phyloP scores from a whole-genome alignment of 2,113 vertebrate species.

The Oncorhynchus masou region DNA sequence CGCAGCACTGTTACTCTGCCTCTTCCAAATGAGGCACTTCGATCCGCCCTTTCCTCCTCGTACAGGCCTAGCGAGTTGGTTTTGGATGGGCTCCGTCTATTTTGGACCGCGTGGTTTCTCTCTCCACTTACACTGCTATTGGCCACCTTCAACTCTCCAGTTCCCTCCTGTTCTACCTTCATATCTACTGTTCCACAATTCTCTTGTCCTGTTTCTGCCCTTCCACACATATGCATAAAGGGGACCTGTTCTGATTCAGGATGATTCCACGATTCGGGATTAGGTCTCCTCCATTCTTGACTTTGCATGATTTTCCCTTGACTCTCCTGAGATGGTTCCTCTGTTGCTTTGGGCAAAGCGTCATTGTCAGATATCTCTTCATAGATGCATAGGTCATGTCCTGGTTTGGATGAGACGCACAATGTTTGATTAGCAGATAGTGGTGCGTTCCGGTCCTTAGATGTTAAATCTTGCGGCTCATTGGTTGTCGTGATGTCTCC shows the following conservation, averaged over 20 bases:
- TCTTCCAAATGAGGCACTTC: conserved; percentile 58
- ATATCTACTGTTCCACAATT: background rate
- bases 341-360: background rate
- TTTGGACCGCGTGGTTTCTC: conserved; percentile 19
- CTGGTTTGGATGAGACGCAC: conserved; percentile 9
- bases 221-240: background rate
- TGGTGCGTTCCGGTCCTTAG: background rate
- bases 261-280: background rate
- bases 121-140: conserved; percentile 28
- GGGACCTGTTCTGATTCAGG: background rate
- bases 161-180: conserved; percentile 31
- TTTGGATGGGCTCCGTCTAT: conserved; percentile 24
- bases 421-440: background rate
- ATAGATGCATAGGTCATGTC: conserved; percentile 23
- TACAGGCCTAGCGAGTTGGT: conserved; percentile 14
- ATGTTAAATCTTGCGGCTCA: conserved; percentile 5
- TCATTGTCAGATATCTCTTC: conserved; percentile 27
- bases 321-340: conserved; percentile 11
- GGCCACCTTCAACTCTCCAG: conserved; percentile 14
- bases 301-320: conserved; percentile 22
- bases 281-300: background rate
- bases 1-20: conserved; percentile 65
- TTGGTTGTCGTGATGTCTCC: conserved; percentile 50
- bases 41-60: conserved; percentile 15
- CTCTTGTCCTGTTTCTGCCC: conserved; percentile 10